Conservation (phyloP, 2,888 invertebrate genomes). For the Chrysina gloriosa region DNA sequence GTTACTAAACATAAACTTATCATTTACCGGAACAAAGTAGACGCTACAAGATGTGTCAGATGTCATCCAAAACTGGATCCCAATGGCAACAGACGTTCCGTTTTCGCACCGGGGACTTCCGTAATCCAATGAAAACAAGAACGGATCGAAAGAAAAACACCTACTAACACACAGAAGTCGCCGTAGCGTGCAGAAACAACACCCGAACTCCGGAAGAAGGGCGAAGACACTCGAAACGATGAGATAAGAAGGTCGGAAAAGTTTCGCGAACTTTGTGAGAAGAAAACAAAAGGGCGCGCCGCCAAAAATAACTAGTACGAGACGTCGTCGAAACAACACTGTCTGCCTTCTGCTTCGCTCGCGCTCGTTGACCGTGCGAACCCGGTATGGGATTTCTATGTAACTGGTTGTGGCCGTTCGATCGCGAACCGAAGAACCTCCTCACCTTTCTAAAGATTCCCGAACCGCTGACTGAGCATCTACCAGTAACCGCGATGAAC, state of each 20-base stretch:
- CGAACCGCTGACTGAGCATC: slow-evolving; percentile 32
- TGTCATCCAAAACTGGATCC: not conserved
- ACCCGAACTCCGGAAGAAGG: not conserved
- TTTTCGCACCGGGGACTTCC: slow-evolving; percentile 23
- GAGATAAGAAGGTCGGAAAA: not conserved
- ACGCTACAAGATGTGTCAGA: not conserved
- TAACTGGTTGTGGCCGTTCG: slow-evolving; percentile 27
- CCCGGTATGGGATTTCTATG: slow-evolving; percentile 14
- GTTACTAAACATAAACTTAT: not conserved
- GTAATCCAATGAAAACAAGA: slow-evolving; percentile 30
- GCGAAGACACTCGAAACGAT: not conserved
- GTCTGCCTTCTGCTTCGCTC: not conserved
- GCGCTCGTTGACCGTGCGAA: slow-evolving; percentile 8
- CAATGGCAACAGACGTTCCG: not conserved
- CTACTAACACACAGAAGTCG: slow-evolving; percentile 7
- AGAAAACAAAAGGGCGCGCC: too few relatives aligned
- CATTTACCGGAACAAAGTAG: not conserved
- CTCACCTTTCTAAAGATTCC: slow-evolving; percentile 42
- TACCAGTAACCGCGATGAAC: slow-evolving; percentile 24
- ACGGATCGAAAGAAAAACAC: slow-evolving; percentile 4
- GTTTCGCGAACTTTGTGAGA: not conserved
- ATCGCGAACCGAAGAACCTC: slow-evolving; percentile 36
- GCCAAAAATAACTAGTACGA: not conserved
- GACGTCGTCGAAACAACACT: slow-evolving; percentile 2
- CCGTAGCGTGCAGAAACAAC: not conserved